These are phyloP conservation scores for Vicugna pacos DNA, from an alignment of 2,113 vertebrate genomes.

Conservation along the genomic window DNA sequence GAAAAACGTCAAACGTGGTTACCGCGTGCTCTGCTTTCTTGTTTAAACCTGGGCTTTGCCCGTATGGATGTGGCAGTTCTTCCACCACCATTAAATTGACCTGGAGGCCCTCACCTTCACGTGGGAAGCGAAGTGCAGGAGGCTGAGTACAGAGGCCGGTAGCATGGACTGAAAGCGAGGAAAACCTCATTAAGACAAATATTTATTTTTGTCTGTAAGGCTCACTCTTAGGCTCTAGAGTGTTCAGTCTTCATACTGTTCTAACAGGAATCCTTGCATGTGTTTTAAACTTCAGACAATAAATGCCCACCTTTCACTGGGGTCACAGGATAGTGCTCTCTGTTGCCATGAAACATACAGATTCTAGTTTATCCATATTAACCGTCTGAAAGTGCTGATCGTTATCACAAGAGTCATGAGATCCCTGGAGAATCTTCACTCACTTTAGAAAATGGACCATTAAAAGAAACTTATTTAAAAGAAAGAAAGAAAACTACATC, in stretches of 20 bases:
- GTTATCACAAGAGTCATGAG: not conserved
- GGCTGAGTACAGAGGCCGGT: not conserved
- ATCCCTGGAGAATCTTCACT: not conserved
- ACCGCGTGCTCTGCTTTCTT: not conserved
- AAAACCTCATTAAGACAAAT: not conserved
- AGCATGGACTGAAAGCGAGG: not conserved
- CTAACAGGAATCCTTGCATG: not conserved
- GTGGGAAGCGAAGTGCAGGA: not conserved
- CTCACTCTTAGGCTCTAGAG: not conserved
- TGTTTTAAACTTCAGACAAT: not conserved
- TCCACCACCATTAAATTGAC: not conserved
- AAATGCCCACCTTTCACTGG: not conserved
- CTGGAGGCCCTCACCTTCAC: not conserved
- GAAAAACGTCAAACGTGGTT: not conserved
- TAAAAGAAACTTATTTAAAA: not conserved
- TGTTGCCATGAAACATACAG: not conserved
- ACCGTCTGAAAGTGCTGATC: not conserved
- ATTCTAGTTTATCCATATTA: not conserved
- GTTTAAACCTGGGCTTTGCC: not conserved
- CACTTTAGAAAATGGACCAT: not conserved
- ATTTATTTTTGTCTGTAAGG: not conserved
- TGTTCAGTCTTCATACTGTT: not conserved
- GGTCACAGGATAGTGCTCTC: not conserved
- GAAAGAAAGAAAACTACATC: not conserved
- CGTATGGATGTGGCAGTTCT: not conserved